Base-by-base conservation (phyloP, 2,888 invertebrate genomes). In the Cheilosia soror region DNA sequence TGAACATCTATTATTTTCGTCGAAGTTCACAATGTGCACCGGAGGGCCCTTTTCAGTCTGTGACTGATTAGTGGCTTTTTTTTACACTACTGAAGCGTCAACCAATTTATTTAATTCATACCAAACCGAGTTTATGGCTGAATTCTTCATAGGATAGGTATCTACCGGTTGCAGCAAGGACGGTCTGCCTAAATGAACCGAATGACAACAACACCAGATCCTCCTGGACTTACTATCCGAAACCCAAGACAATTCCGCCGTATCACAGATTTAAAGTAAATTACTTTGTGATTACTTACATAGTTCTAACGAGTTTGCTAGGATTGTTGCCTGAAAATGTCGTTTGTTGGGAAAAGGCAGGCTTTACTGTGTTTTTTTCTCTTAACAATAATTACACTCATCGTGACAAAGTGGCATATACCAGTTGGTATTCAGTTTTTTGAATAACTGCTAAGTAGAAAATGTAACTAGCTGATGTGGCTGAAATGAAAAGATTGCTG, bases 391-490 rank as follows among this genome's bases (percentile, higher is more conserved):
- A 58, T 75, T 42, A 51, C 37, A 69, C 44, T 57, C 69, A 63
- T 78, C 78, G 78, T 79, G 79, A 72, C 79, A 79, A 79, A 72
- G 42, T 5, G 51, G 49, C 71, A 79, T 78, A 78, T 78, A 44
- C 53, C 33, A 55, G 78, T 47, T 53, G 60, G 31, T 47, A 20
- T 2, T 57, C 44, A 53, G 27, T 25, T 27, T 51, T 65, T 65
- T 27, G 51, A 25, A 37, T 42, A n/a, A 57, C 55, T 57, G 27
- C 5, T 29, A 51, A 51, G 51, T 51, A 27, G 51, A 25, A 15
- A 47, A 11, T 40, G 44, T 62, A 29, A 58, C 27, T 27, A 27
- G 55, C 20, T 15, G n/a, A n/a, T n/a, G 13, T 60, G 60, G 47
- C 6, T 65, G 40, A 53, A 66, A 42, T 51, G 20, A 25, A 29